A percentile compares a stretch with the other conserved stretches of the same genome.
Conservation (phyloP, 1,140 invertebrate genomes). For the Akabosia matsudoensis region DNA sequence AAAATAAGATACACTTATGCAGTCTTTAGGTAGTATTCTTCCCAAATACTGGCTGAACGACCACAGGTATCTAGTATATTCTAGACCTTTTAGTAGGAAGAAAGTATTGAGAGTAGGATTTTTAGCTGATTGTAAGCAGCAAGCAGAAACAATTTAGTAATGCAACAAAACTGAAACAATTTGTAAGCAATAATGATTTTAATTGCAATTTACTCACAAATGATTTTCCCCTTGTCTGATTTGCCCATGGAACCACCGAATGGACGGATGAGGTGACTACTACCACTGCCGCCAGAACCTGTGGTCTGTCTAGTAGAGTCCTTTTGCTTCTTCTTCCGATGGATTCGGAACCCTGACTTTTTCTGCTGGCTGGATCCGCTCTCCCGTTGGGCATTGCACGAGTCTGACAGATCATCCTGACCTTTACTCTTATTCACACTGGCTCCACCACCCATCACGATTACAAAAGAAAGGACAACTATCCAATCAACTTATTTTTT, state of each 20-base stretch:
- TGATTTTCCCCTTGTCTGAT: constrained; percentile 8
- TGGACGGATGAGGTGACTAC: constrained; percentile 14
- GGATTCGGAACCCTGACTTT: constrained; percentile 34
- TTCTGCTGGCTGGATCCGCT: constrained; percentile 21
- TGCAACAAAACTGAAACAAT: too few relatives aligned
- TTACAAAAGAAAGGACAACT: too few relatives aligned
- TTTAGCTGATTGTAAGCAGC: too few relatives aligned
- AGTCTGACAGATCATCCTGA: constrained; percentile 29
- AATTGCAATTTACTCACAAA: too few relatives aligned
- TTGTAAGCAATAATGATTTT: too few relatives aligned
- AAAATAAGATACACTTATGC: too few relatives aligned
- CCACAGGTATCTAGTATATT: too few relatives aligned
- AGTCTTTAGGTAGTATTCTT: too few relatives aligned
- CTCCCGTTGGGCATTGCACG: constrained; percentile 22
- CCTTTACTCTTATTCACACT: constrained; percentile 41
- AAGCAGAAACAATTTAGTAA: too few relatives aligned
- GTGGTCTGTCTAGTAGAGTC: constrained; percentile 26
- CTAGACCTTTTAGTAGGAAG: too few relatives aligned
- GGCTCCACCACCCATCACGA: constrained; percentile 27
- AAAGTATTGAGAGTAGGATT: too few relatives aligned
- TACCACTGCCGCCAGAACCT: background rate
- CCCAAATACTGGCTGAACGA: too few relatives aligned
- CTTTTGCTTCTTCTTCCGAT: constrained; percentile 36
- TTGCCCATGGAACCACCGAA: constrained; percentile 16
- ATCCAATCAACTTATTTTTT: background rate